phyloP scores from a whole-genome alignment of 2,888 invertebrate species.

The Xestia rhomboidea region DNA sequence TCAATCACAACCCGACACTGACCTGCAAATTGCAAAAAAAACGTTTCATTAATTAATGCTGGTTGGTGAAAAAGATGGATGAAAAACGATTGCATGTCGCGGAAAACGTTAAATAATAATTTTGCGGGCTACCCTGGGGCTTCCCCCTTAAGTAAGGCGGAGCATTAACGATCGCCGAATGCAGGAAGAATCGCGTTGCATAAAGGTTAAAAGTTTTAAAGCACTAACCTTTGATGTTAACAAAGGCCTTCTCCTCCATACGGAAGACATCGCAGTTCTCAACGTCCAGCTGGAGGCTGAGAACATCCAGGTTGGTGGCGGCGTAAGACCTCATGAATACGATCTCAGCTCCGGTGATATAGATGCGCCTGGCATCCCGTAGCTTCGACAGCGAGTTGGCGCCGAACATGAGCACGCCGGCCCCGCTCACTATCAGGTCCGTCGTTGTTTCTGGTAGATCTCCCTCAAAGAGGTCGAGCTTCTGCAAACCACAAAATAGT shows the following conservation, averaged over 20 bases:
- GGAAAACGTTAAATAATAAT: no score
- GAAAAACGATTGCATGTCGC: no score
- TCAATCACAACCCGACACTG: no score
- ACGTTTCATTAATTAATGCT: not conserved
- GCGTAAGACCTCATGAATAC: slow-evolving; percentile 91
- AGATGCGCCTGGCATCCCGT: slow-evolving; percentile 89
- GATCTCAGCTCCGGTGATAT: slow-evolving; percentile 87
- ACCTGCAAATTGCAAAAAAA: not conserved
- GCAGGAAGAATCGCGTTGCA: slow-evolving; percentile 42
- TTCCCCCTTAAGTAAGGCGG: slow-evolving; percentile 9
- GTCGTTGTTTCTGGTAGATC: slow-evolving; percentile 91
- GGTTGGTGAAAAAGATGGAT: no score
- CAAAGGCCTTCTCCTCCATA: slow-evolving; percentile 92
- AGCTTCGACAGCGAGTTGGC: slow-evolving; percentile 90
- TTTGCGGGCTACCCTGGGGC: not conserved
- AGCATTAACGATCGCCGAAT: slow-evolving; percentile 49
- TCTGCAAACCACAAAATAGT: slow-evolving; percentile 79
- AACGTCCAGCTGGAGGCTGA: slow-evolving; percentile 91
- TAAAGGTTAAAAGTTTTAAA: slow-evolving; percentile 13
- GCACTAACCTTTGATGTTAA: slow-evolving; percentile 89
- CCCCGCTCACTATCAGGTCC: slow-evolving; percentile 91
- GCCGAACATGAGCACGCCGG: slow-evolving; percentile 89
- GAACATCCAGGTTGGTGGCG: slow-evolving; percentile 91
- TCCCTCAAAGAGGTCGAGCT: slow-evolving; percentile 85
- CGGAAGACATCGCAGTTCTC: slow-evolving; percentile 90